Conservation (phyloP, 35 echinoderm and acorn worm genomes). For the Ptychodera flava region DNA sequence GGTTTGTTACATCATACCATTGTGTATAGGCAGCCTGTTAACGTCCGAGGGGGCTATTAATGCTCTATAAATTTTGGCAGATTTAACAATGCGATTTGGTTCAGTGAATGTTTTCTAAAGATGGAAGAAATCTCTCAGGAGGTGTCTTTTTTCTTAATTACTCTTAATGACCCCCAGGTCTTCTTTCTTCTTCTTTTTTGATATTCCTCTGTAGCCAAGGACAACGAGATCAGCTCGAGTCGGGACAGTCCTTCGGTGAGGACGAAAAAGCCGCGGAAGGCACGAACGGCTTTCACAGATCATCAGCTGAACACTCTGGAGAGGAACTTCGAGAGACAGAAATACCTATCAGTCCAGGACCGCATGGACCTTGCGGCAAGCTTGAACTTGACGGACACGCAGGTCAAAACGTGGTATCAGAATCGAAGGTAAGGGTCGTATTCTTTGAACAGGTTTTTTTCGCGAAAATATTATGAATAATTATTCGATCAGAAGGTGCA, state of each 20-base stretch:
- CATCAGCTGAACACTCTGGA: slow-evolving; percentile 96
- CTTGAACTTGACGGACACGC: slow-evolving; percentile 89
- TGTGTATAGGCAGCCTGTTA: too few relatives aligned
- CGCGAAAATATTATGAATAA: slow-evolving; percentile 3
- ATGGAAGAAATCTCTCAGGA: too few relatives aligned
- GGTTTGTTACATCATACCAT: too few relatives aligned
- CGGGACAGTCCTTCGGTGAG: slow-evolving; percentile 28
- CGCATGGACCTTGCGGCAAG: slow-evolving; percentile 94
- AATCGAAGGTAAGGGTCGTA: slow-evolving; percentile 66
- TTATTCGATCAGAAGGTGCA: too few relatives aligned
- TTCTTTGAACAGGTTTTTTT: neutral
- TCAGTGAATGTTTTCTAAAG: too few relatives aligned
- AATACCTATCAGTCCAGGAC: slow-evolving; percentile 94
- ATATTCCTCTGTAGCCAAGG: neutral
- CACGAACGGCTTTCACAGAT: slow-evolving; percentile 90
- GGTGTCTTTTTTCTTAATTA: too few relatives aligned
- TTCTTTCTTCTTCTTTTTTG: too few relatives aligned
- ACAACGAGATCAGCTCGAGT: slow-evolving; percentile 24
- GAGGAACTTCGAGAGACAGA: slow-evolving; percentile 93
- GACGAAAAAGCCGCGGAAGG: slow-evolving; percentile 90
- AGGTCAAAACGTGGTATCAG: slow-evolving; percentile 99
- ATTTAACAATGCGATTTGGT: too few relatives aligned
- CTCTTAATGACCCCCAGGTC: too few relatives aligned
- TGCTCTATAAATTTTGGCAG: too few relatives aligned
- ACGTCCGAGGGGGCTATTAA: too few relatives aligned